phyloP scores from a whole-genome alignment of 2,797 vertebrate genomes.

The Harpagifer antarcticus region DNA sequence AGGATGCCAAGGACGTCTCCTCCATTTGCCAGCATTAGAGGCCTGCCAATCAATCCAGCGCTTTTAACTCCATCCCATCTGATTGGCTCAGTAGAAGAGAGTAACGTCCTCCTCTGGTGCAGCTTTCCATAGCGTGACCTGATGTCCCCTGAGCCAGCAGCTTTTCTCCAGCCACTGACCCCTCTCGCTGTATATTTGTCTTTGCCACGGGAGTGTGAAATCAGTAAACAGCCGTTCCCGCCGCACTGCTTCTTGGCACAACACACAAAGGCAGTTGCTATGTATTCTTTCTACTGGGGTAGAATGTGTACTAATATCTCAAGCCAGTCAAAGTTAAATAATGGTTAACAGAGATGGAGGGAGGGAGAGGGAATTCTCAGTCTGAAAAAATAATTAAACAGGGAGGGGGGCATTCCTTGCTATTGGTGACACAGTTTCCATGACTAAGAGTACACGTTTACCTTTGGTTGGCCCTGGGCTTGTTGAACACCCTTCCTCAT shows the following conservation, averaged over 20 bases:
- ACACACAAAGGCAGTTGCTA: conserved; percentile 37
- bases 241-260: conserved; percentile 24
- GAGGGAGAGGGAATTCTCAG: conserved; percentile 19
- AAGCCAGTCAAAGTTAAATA: conserved; percentile 53
- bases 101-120: conserved; percentile 25
- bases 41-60: conserved; percentile 74
- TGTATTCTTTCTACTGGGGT: conserved; percentile 42
- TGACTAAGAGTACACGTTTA: conserved; percentile 76
- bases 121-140: conserved; percentile 47
- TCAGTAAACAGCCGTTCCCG: conserved; percentile 58
- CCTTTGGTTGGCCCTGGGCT: conserved; percentile 62
- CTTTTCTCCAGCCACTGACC: conserved; percentile 59
- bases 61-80: conserved; percentile 46
- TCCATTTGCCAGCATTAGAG: conserved; percentile 65
- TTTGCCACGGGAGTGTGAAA: conserved; percentile 60
- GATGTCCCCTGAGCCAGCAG: conserved; percentile 72
- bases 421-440: conserved; percentile 74
- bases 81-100: conserved; percentile 53
- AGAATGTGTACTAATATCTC: conserved; percentile 44
- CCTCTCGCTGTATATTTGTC: conserved; percentile 63
- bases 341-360: conserved; percentile 5
- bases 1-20: conserved; percentile 71
- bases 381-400: conserved; percentile 49
- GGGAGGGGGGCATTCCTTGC: conserved; percentile 70
- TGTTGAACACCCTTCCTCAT: conserved; percentile 74